Conservation (phyloP, 2,113 vertebrate genomes). For the Percopsis transmontana region DNA sequence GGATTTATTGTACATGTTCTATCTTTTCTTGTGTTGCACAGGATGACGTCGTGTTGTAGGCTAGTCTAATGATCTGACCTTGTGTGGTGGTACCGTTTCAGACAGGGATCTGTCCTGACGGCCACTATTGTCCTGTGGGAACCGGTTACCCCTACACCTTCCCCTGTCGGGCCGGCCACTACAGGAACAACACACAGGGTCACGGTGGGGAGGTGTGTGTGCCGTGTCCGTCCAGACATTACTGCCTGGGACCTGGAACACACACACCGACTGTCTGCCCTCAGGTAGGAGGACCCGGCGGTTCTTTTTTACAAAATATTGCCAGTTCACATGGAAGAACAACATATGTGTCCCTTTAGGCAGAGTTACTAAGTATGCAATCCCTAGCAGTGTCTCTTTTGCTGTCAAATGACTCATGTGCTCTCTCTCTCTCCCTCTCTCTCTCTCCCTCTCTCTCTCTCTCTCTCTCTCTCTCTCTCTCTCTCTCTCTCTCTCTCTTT, state of each 20-base stretch:
- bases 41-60: neutral
- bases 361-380: neutral
- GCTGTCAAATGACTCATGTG: neutral
- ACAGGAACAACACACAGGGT: constrained; percentile 77
- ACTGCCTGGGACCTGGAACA: constrained; percentile 79
- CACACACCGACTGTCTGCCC: constrained; percentile 78
- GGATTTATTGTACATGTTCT: neutral
- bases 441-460: neutral
- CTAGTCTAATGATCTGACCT: neutral
- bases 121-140: constrained; percentile 82
- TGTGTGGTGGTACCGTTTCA: constrained; percentile 58
- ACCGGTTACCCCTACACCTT: constrained; percentile 83
- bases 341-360: neutral
- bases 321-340: neutral
- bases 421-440: neutral
- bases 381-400: no score
- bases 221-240: constrained; percentile 77
- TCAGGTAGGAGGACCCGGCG: constrained; percentile 60
- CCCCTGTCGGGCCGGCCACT: constrained; percentile 81
- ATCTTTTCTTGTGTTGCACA: neutral
- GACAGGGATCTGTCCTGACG: constrained; percentile 85
- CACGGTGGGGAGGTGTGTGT: constrained; percentile 73
- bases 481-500: neutral
- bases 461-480: neutral
- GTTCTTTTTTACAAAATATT: neutral